Evolutionary conservation across 2,888 invertebrate genomes (phyloP).

Genomic region (Drosophila mercatorum): DNA sequence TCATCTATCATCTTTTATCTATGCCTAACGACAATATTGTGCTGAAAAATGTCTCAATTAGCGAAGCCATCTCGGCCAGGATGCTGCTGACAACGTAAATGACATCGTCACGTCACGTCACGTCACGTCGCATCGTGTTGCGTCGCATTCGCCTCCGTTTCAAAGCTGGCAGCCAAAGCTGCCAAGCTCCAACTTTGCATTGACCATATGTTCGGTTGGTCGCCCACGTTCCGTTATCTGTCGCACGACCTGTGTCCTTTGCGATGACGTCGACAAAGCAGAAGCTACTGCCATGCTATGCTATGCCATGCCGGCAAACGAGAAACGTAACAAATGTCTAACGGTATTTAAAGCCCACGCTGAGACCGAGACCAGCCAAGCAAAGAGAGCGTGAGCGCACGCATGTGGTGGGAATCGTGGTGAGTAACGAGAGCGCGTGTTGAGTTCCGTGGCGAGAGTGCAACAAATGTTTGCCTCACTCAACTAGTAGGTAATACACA

Average conservation of each 20-base stretch:
- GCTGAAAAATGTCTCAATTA: conserved; percentile 71
- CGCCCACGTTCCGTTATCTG: conserved; percentile 31
- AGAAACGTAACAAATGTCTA: conserved; percentile 53
- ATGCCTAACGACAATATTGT: too few species aligned
- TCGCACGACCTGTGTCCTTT: conserved; percentile 57
- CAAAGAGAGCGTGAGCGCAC: conserved; percentile 29
- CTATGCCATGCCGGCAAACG: conserved; percentile 7
- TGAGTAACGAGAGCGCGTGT: conserved; percentile 46
- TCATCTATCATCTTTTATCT: too few species aligned
- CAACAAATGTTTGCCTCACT: conserved; percentile 65
- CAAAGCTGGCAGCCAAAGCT: conserved; percentile 2
- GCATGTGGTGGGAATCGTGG: conserved; percentile 20
- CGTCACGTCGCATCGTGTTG: conserved; percentile 33
- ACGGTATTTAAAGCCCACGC: conserved; percentile 42
- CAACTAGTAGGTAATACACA: conserved; percentile 43
- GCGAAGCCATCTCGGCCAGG: conserved; percentile 38
- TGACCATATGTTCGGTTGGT: conserved; percentile 64
- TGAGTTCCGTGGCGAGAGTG: conserved; percentile 53
- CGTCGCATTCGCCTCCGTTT: conserved; percentile 37
- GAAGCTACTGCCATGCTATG: conserved; percentile 7
- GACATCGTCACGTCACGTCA: conserved; percentile 47
- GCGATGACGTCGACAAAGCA: conserved; percentile 60
- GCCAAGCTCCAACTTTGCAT: conserved; percentile 68
- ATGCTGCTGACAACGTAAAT: conserved; percentile 21
- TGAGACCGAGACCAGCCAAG: background rate